Base-by-base conservation (phyloP, 2,797 vertebrate species). In the Ataeniobius toweri region DNA sequence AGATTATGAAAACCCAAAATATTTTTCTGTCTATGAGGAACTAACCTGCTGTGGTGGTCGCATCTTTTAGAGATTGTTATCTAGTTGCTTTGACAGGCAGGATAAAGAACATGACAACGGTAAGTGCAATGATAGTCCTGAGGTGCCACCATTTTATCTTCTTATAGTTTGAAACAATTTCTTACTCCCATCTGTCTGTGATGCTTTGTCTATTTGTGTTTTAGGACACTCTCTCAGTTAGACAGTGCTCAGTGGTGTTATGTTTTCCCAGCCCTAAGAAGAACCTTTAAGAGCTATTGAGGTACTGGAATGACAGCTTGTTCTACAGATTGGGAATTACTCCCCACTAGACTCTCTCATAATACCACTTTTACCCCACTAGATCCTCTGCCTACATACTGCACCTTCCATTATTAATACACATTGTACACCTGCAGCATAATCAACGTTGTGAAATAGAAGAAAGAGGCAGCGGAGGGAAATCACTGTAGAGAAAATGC, bases 251-350 rank as follows among this genome's bases (percentile, higher is more conserved):
- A 26, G 46, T 58, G 36, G 68, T 87, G 85, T 67, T 80, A 87
- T 80, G 73, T 75, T 73, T 85, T 41, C 58, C 76, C 77, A 46
- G 67, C 74, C 74, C 65, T 58, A 74, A 61, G 26, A 81, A 78
- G 41, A 75, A 55, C 58, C 86, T 89, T 63, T 75, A 67, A 67
- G 36, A 22, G 9, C 63, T 24, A 41, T 41, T 67, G 65, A 87
- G 79, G 56, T 55, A 69, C 39, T 58, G 39, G 24, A 50, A 73
- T 73, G 58, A 80, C 12, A 8, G 46, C 18, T 82, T 89, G 85
- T 86, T 79, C 71, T 78, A 86, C 80, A 82, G 74, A 86, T 68
- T 80, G 83, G 36, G 36, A 88, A 86, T 80, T 82, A 80, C 68
- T 80, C 75, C 59, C 36, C 39, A 12, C 73, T 67, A 46, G 63